A percentile compares a stretch with the other conserved stretches of the same genome.
Evolutionary conservation across 92 coral and sea anemone species (phyloP).

Genomic region (Galaxea fascicularis): DNA sequence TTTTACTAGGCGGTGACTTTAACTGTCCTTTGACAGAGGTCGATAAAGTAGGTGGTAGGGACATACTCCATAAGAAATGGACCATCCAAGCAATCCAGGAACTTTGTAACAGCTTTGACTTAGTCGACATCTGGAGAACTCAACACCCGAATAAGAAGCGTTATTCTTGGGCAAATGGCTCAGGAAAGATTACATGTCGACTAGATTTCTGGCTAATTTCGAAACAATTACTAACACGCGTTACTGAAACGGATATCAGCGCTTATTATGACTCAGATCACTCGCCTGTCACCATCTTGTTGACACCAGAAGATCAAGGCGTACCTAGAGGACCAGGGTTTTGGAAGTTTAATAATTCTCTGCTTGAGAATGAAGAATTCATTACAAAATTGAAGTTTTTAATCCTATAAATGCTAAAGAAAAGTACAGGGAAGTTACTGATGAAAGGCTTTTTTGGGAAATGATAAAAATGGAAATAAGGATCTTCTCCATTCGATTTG

Average conservation of each 20-base stretch:
- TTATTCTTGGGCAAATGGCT: conserved; percentile 28
- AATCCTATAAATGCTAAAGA: conserved; percentile 2
- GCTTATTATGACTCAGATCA: conserved; percentile 50
- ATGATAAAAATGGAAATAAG: no score
- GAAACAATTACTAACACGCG: conserved; percentile 12
- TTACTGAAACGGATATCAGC: no score
- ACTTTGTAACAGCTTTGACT: background rate
- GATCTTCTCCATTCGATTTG: conserved; percentile 32
- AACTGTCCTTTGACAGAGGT: no score
- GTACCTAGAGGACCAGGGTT: conserved; percentile 47
- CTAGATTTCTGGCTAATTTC: conserved; percentile 50
- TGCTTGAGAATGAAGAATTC: conserved; percentile 41
- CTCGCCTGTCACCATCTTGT: conserved; percentile 12
- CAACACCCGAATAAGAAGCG: no score
- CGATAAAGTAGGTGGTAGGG: background rate
- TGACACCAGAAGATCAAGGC: background rate
- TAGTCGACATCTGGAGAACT: conserved; percentile 13
- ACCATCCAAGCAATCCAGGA: background rate
- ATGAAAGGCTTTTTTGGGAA: no score
- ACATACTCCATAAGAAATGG: background rate
- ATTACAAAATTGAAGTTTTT: conserved; percentile 15
- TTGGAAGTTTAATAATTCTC: conserved; percentile 57
- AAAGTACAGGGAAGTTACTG: no score
- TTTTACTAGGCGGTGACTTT: background rate
- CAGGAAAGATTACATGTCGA: conserved; percentile 45